These are phyloP conservation scores for Yponomeuta plumbellus DNA, from an alignment of 2,888 invertebrate genomes.

Conservation along the genomic window DNA sequence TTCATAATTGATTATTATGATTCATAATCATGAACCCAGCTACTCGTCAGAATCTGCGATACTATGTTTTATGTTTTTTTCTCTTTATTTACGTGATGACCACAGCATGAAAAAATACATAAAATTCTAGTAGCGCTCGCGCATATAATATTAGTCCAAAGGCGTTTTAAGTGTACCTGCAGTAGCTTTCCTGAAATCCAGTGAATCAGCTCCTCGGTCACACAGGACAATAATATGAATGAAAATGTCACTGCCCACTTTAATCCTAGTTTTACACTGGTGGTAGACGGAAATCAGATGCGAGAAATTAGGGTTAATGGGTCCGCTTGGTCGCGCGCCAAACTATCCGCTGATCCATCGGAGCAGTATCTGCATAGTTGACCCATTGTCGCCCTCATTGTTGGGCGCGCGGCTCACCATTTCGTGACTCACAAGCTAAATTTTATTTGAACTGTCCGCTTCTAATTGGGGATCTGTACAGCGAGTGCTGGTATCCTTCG, in stretches of 20 bases:
- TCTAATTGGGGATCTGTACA: background rate
- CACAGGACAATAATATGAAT: background rate
- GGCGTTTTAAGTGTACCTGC: no score
- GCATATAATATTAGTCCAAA: no score
- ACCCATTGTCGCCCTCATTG: slow-evolving; percentile 47
- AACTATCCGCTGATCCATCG: slow-evolving; percentile 25
- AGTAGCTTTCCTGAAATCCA: background rate
- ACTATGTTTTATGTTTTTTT: background rate
- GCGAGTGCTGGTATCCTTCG: background rate
- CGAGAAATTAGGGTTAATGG: slow-evolving; percentile 22
- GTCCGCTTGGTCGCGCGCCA: slow-evolving; percentile 38
- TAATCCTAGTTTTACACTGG: background rate
- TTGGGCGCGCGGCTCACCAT: slow-evolving; percentile 42
- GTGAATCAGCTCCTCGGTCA: background rate
- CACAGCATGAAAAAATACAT: background rate
- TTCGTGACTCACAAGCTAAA: slow-evolving; percentile 45
- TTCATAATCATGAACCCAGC: background rate
- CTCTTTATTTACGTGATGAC: background rate
- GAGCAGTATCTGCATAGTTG: slow-evolving; percentile 37
- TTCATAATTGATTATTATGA: background rate
- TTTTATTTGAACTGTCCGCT: slow-evolving; percentile 23
- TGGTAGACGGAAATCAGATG: slow-evolving; percentile 9
- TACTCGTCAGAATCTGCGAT: background rate
- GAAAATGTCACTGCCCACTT: background rate
- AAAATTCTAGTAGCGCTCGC: no score